phyloP scores from a whole-genome alignment of 1,140 invertebrate genomes.

The Coboldia fuscipes region DNA sequence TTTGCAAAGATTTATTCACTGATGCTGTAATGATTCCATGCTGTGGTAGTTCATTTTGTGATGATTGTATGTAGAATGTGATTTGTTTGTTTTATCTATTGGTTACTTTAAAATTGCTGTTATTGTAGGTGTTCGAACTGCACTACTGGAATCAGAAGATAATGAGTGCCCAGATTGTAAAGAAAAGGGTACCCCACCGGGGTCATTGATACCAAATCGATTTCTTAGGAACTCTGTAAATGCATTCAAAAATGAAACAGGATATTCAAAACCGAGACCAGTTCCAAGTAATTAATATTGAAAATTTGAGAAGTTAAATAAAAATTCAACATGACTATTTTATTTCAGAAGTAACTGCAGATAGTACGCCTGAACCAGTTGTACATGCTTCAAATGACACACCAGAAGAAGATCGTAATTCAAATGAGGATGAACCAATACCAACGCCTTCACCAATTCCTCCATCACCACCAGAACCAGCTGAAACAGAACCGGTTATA shows the following conservation, averaged over 20 bases:
- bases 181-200: conserved; percentile 78
- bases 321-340: too few relatives aligned
- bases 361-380: not conserved
- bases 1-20: conserved; percentile 81
- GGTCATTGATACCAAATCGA: conserved; percentile 79
- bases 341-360: too few relatives aligned
- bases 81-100: not conserved
- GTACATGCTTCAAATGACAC: too few relatives aligned
- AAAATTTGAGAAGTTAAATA: too few relatives aligned
- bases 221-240: conserved; percentile 72
- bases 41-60: conserved; percentile 94
- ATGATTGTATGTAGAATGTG: conserved; percentile 62
- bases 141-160: conserved; percentile 77
- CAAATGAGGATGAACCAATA: too few relatives aligned
- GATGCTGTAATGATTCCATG: conserved; percentile 95
- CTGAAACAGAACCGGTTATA: not conserved
- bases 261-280: conserved; percentile 30
- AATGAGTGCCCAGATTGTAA: conserved; percentile 87
- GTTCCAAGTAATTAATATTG: not conserved
- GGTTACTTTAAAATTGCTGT: conserved; percentile 5
- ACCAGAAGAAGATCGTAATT: too few relatives aligned
- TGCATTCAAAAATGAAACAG: conserved; percentile 76
- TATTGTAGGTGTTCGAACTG: conserved; percentile 57
- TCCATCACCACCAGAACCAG: conserved; percentile 1
- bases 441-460: too few relatives aligned